phyloP scores from a whole-genome alignment of 2,888 invertebrate species.

The Trissolcus brochymenae region DNA sequence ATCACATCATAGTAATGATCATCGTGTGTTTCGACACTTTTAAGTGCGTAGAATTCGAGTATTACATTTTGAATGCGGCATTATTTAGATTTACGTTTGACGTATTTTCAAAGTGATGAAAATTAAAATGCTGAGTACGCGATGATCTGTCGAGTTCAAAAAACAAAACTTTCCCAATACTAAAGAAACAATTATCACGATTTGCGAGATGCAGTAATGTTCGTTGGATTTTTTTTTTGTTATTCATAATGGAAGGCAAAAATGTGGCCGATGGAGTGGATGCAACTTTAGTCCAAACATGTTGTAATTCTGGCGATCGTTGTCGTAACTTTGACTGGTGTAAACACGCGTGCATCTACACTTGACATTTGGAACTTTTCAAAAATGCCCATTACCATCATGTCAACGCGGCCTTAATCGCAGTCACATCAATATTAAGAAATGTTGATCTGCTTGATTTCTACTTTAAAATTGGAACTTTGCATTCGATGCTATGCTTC shows the following conservation, averaged over 20 bases:
- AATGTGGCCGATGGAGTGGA: conserved; percentile 13
- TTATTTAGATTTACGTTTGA: too few relatives aligned
- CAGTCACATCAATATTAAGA: too few relatives aligned
- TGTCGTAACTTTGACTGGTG: conserved; percentile 20
- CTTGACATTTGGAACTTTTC: conserved; percentile 47
- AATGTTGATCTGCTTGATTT: too few relatives aligned
- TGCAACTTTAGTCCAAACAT: conserved; percentile 23
- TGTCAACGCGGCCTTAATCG: not conserved
- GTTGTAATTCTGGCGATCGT: conserved; percentile 6
- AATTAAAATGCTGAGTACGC: too few relatives aligned
- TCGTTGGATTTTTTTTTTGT: conserved; percentile 12
- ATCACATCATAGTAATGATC: conserved; percentile 31
- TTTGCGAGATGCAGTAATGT: conserved; percentile 30
- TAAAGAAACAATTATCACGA: not conserved
- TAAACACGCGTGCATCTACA: conserved; percentile 32
- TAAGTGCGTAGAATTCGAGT: conserved; percentile 4
- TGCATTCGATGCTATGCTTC: too few relatives aligned
- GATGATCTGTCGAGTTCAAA: too few relatives aligned
- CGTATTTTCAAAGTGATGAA: too few relatives aligned
- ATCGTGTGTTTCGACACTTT: conserved; percentile 27
- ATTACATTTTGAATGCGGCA: too few relatives aligned
- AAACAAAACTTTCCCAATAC: too few relatives aligned
- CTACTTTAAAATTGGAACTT: too few relatives aligned
- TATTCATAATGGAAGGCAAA: not conserved
- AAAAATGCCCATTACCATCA: conserved; percentile 4